Evolutionary conservation across 64 coral and sea anemone species (phyloP), one percentile per base, ranked within the genome.

Genomic region (Cladopsammia gracilis): DNA sequence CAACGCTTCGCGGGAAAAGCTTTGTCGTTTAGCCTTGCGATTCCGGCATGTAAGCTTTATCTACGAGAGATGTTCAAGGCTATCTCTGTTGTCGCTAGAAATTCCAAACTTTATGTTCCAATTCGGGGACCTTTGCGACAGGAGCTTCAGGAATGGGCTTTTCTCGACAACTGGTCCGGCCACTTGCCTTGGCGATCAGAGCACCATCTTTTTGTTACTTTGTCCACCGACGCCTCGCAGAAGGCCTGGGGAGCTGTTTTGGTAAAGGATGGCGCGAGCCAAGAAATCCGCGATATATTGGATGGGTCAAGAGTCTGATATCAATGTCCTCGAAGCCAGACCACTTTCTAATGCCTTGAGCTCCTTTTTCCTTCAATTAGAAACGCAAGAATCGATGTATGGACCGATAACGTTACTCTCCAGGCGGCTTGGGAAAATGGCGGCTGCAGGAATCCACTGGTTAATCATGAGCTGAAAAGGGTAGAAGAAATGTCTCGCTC

Each of bases 141-240:
- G 10, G 50, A 93, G 34, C 13, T 93, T 4, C 15, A 25, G 18
- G 42, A 87, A 69, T 93, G 83, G 91, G 72, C 72, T n/a, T 93
- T 93, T 79, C 10, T 93, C 0, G 89, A 90, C 62, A 51, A 19
- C 15, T 93, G 91, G 91, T 58, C 58, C 10, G 82, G 69, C 56
- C 76, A 23, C 46, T 65, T 77, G 10, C 23, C 18, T 16, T 93
- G 90, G 81, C 56, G 61, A n/a, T 52, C 71, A 19, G 81, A 86
- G 51, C 67, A 76, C 46, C 90, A 92, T 34, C 16, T 86, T 20
- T 71, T 60, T 16, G 53, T 92, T 46, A 70, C 64, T 25, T 50
- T 92, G 48, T 92, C 46, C 72, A 83, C 50, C 23, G 90, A 92
- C 70, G 90, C 90, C 11, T 92, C 90, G 3, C 52, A 58, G 50